phyloP scores from a whole-genome alignment of 2,888 invertebrate species.

The Geophilus truncorum region DNA sequence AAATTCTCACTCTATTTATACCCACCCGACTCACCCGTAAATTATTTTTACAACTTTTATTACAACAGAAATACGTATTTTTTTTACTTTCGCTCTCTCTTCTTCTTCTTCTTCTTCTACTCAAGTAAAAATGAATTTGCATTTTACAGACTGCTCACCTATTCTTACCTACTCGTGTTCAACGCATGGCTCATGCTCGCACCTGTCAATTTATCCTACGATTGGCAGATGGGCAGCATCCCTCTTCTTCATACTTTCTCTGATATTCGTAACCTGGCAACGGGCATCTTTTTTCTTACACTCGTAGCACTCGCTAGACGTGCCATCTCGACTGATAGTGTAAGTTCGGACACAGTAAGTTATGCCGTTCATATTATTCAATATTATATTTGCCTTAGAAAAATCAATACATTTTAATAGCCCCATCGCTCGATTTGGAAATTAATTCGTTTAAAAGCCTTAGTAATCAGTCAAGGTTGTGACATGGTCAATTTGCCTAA shows the following conservation, averaged over 20 bases:
- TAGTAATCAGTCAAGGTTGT: not conserved
- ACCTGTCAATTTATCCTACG: slow-evolving; percentile 72
- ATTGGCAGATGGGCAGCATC: slow-evolving; percentile 86
- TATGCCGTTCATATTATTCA: too few relatives aligned
- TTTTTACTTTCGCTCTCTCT: not conserved
- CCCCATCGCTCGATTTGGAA: not conserved
- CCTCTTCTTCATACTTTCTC: slow-evolving; percentile 66
- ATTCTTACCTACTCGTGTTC: slow-evolving; percentile 73
- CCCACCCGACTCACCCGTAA: not conserved
- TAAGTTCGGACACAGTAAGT: not conserved
- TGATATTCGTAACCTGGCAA: slow-evolving; percentile 61
- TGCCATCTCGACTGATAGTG: not conserved
- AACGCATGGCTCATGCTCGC: slow-evolving; percentile 79
- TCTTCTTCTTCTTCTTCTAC: too few relatives aligned
- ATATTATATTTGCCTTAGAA: too few relatives aligned
- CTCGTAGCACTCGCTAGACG: slow-evolving; percentile 30
- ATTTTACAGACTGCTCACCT: slow-evolving; percentile 66
- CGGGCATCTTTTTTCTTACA: slow-evolving; percentile 28
- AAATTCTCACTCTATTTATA: slow-evolving; percentile 16
- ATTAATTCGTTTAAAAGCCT: not conserved
- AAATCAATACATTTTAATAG: not conserved
- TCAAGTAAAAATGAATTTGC: too few relatives aligned
- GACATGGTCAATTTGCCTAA: not conserved
- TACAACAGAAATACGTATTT: not conserved
- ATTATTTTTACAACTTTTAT: not conserved